Conservation (phyloP, 2,113 vertebrate species). For the Melanerpes aurifrons region DNA sequence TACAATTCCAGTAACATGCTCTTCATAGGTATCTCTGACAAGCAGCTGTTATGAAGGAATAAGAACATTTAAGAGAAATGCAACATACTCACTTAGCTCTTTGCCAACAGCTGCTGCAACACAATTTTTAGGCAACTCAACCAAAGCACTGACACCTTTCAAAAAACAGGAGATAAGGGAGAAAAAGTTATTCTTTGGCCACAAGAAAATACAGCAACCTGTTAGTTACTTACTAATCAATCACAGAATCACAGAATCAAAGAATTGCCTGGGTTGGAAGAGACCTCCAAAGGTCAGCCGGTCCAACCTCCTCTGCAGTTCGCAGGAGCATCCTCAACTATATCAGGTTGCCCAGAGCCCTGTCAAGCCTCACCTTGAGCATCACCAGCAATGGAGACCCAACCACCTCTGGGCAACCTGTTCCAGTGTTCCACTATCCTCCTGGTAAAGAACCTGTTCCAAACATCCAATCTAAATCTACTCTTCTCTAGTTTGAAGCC, state of each 20-base stretch:
- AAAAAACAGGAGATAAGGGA: not conserved
- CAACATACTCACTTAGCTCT: constrained; percentile 85
- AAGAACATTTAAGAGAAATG: not conserved
- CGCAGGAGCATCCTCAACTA: no score
- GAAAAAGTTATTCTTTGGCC: not conserved
- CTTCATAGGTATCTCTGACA: not conserved
- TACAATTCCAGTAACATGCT: not conserved
- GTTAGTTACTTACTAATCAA: not conserved
- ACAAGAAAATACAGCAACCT: not conserved
- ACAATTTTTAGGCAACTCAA: constrained; percentile 90
- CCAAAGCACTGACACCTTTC: constrained; percentile 86
- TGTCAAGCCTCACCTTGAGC: no score
- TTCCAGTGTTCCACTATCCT: no score
- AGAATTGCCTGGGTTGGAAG: no score
- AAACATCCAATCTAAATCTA: no score
- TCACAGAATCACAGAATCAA: not conserved
- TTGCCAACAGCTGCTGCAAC: constrained; percentile 90
- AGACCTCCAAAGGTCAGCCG: no score
- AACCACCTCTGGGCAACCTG: no score
- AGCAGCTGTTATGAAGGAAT: not conserved
- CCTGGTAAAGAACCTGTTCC: no score
- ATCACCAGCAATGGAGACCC: no score
- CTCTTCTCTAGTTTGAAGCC: no score
- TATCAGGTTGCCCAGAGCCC: no score
- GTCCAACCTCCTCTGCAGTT: no score